These are phyloP conservation scores for Cataglyphis livida DNA, from an alignment of 2,888 invertebrate genomes.

Conservation along the genomic window DNA sequence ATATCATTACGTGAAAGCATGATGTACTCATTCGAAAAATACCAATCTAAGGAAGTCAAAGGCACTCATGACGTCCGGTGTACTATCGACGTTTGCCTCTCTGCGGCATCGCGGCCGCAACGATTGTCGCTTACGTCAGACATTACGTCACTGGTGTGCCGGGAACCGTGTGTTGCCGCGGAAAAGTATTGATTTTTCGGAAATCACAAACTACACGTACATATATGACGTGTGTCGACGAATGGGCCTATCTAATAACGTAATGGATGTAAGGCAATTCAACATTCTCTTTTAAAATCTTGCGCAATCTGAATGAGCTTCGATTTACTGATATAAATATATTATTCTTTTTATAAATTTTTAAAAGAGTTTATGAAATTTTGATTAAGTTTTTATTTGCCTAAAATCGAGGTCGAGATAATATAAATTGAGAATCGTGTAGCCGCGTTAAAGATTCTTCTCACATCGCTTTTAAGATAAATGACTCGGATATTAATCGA, in stretches of 20 bases:
- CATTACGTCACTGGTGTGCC: slow-evolving; percentile 77
- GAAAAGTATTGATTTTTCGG: slow-evolving; percentile 71
- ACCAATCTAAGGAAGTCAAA: slow-evolving; percentile 20
- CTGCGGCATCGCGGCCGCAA: slow-evolving; percentile 78
- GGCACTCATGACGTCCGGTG: slow-evolving; percentile 43
- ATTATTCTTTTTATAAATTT: neutral
- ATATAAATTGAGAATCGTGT: neutral
- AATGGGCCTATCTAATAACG: neutral
- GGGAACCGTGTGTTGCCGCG: slow-evolving; percentile 41
- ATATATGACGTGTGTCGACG: neutral
- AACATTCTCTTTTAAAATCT: neutral
- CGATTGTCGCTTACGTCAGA: slow-evolving; percentile 82
- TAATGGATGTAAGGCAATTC: neutral
- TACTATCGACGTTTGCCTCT: slow-evolving; percentile 68
- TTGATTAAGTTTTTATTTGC: neutral
- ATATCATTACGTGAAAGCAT: neutral
- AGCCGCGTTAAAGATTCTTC: neutral
- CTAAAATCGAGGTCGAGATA: neutral
- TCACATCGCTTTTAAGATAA: neutral
- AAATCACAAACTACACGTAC: slow-evolving; percentile 28
- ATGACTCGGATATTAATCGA: slow-evolving; percentile 30
- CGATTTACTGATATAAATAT: neutral
- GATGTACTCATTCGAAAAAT: slow-evolving; percentile 2
- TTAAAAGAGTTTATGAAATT: neutral
- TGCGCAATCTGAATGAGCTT: neutral